Percentiles rank a stretch among this genome's conserved stretches.
Evolutionary conservation across 2,113 vertebrate species (phyloP).

Genomic region (Cheirogaleus medius): DNA sequence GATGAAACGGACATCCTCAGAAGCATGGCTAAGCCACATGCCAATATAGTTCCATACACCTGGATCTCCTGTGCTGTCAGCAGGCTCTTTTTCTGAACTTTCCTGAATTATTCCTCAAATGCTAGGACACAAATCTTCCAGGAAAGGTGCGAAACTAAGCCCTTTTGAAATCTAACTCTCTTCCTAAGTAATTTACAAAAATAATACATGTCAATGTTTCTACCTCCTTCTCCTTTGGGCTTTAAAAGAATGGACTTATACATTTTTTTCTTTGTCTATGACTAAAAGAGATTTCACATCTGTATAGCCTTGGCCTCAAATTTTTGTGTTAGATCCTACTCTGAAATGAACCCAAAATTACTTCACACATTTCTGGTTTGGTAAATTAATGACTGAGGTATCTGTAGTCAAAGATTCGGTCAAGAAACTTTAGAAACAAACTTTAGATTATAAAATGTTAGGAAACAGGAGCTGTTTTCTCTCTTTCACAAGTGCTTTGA

Average conservation of each 20-base stretch:
- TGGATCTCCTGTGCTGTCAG: neutral
- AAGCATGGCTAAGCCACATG: neutral
- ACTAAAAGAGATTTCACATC: neutral
- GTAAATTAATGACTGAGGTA: neutral
- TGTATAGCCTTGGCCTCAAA: neutral
- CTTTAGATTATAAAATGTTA: neutral
- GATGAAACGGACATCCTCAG: neutral
- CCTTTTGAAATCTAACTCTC: neutral
- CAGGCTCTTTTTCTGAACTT: conserved; percentile 7
- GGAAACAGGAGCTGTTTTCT: conserved; percentile 50
- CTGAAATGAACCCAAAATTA: neutral
- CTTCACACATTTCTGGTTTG: neutral
- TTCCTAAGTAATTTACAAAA: neutral
- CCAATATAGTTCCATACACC: neutral
- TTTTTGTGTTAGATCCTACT: neutral
- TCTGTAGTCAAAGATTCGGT: neutral
- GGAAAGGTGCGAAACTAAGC: neutral
- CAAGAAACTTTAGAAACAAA: conserved; percentile 16
- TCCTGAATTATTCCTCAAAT: neutral
- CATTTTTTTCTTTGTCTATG: neutral
- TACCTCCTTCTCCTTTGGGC: neutral
- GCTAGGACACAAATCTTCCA: neutral
- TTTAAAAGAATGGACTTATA: neutral
- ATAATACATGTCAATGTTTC: neutral
- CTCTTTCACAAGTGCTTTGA: conserved; percentile 19